Evolutionary conservation across 2,888 invertebrate genomes (phyloP), one percentile per base, ranked within the genome.

Genomic region (Zygaena filipendulae): DNA sequence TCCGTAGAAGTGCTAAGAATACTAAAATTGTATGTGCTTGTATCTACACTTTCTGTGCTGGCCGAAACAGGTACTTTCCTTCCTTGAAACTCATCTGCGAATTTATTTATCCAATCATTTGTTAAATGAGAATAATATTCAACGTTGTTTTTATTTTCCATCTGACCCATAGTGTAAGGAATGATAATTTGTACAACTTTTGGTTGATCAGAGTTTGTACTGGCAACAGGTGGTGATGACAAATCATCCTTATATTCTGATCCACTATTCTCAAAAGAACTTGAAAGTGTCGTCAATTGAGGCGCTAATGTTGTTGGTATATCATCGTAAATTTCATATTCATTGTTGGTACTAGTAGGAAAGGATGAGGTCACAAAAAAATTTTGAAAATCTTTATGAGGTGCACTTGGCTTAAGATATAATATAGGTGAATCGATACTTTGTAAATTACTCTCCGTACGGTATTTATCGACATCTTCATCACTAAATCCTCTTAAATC

Each of bases 101-200:
- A 47, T 21, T 50, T 50, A 12, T 49, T 52, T 9, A 49, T 44
- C 59, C 57, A 64, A 21, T 62, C 56, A 29, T 70, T 53, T n/a
- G n/a, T n/a, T n/a, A n/a, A n/a, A n/a, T n/a, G n/a, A 6, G 83
- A 81, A 27, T 80, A 74, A 29, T 43, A 47, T 12, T 52, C 44
- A 29, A 42, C 40, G 27, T 38, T 43, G 23, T 45, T 50, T 27
- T 52, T 41, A 20, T 33, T 32, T 11, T 45, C 40, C 82, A 83
- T 22, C 23, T 62, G 52, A 11, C 45, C 52, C 20, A 84, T 86
- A 2, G 87, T 88, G 45, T 92, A 92, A 0, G 92, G 92, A 33
- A 92, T 87, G 29, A 92, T 89, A 29, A 92, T 89, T 68, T 92
- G 92, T 4, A 88, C 83, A 56, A 87, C 81, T 55, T 87, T 86